phyloP scores from a whole-genome alignment of 2,113 vertebrate genomes.

The Corythornis vintsioides region DNA sequence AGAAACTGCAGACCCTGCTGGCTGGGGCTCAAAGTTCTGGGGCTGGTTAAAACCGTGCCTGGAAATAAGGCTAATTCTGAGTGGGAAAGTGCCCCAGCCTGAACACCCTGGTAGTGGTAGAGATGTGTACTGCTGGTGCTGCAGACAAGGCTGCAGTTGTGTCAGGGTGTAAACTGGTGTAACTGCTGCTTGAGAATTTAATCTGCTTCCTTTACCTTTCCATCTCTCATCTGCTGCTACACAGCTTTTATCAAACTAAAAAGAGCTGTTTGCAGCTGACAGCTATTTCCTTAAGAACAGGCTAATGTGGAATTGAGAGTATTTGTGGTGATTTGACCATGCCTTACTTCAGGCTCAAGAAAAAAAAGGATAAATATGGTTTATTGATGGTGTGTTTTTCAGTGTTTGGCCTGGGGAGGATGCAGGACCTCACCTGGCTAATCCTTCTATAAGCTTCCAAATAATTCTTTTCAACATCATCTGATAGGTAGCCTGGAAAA shows the following conservation, averaged over 20 bases:
- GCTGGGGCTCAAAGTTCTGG: not conserved
- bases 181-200: not conserved
- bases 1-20: not conserved
- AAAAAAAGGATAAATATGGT: not conserved
- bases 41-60: not conserved
- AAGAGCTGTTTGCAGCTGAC: not conserved
- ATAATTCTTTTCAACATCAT: not conserved
- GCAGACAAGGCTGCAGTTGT: not conserved
- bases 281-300: not conserved
- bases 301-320: not conserved
- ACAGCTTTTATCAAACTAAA: not conserved
- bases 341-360: not conserved
- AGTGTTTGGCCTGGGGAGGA: not conserved
- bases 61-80: not conserved
- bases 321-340: not conserved
- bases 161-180: not conserved
- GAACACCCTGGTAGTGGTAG: fast-evolving
- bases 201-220: not conserved
- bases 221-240: not conserved
- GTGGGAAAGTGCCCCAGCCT: not conserved
- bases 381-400: not conserved
- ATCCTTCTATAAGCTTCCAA: not conserved
- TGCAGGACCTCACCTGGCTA: not conserved
- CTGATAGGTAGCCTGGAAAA: not conserved
- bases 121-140: not conserved